Evolutionary conservation across 2,888 invertebrate species (phyloP).

Genomic region (Cheilosia vernalis): DNA sequence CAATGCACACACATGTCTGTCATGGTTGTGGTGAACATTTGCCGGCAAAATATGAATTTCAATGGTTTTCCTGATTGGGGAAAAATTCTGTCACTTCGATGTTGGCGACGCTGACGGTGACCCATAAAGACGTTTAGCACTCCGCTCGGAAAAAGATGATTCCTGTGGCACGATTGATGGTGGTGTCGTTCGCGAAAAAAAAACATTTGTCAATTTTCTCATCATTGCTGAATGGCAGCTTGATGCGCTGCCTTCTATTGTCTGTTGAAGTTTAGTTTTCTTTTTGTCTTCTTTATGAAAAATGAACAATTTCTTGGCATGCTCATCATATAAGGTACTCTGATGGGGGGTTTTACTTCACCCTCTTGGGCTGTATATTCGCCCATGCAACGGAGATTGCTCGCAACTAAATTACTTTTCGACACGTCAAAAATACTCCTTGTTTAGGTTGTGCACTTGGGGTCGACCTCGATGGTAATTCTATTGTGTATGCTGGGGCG

Average conservation of each 20-base stretch:
- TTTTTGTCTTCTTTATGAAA: slow-evolving; percentile 55
- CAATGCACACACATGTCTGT: slow-evolving; percentile 13
- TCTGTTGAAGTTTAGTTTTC: slow-evolving; percentile 46
- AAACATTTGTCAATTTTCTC: slow-evolving; percentile 74
- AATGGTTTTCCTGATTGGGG: not conserved
- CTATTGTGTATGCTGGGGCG: slow-evolving; percentile 61
- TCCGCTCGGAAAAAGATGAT: not conserved
- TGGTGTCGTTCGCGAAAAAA: slow-evolving; percentile 56
- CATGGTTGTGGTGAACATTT: not conserved
- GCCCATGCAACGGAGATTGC: slow-evolving; percentile 36
- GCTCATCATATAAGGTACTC: slow-evolving; percentile 34
- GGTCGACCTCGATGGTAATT: slow-evolving; percentile 42
- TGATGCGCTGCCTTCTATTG: slow-evolving; percentile 42
- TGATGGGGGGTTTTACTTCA: not conserved
- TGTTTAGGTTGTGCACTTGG: slow-evolving; percentile 48
- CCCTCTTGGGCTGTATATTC: slow-evolving; percentile 11
- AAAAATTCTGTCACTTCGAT: slow-evolving; percentile 3
- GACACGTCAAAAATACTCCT: slow-evolving; percentile 67
- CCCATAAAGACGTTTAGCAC: slow-evolving; percentile 45
- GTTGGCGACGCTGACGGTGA: slow-evolving; percentile 37
- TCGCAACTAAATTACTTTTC: slow-evolving; percentile 68
- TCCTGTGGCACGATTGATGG: slow-evolving; percentile 19
- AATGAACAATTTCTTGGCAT: slow-evolving; percentile 61
- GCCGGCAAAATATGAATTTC: slow-evolving; percentile 6
- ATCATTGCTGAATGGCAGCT: slow-evolving; percentile 60